A percentile compares a stretch with the other conserved stretches of the same genome.
phyloP scores from a whole-genome alignment of 2,888 invertebrate genomes.

The Syrphus vitripennis region DNA sequence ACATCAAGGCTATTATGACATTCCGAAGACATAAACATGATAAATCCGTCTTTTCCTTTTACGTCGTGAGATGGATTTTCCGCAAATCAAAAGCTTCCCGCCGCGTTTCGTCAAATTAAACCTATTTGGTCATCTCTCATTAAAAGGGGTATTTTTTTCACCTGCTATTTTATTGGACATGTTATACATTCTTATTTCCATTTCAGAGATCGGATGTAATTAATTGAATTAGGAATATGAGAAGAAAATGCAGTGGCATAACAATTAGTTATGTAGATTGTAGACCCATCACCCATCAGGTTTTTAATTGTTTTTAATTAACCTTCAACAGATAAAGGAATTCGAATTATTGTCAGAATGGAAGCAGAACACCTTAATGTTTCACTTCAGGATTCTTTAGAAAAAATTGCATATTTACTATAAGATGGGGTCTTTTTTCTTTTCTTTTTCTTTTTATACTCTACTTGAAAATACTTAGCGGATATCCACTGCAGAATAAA shows the following conservation, averaged over 20 bases:
- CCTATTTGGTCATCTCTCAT: constrained; percentile 7
- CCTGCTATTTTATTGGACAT: neutral
- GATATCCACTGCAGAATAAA: constrained; percentile 8
- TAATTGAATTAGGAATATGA: neutral
- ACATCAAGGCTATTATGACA: constrained; percentile 16
- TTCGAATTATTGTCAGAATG: too few relatives aligned
- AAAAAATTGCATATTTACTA: too few relatives aligned
- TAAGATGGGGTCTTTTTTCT: too few relatives aligned
- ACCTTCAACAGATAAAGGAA: too few relatives aligned
- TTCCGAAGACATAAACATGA: constrained; percentile 18
- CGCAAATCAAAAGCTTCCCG: constrained; percentile 6
- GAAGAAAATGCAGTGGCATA: neutral
- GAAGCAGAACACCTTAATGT: too few relatives aligned
- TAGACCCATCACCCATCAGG: too few relatives aligned
- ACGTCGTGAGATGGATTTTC: constrained; percentile 1
- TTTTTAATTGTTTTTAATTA: too few relatives aligned
- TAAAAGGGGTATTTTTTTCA: neutral
- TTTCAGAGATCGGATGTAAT: constrained; percentile 14
- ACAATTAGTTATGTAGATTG: neutral
- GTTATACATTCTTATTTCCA: neutral
- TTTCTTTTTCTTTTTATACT: neutral
- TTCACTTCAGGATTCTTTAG: too few relatives aligned
- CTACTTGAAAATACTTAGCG: neutral
- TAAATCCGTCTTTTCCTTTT: constrained; percentile 31
- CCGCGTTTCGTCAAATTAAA: neutral